Evolutionary conservation across 2,113 vertebrate species (phyloP).

Genomic region (Calyptomena viridis): DNA sequence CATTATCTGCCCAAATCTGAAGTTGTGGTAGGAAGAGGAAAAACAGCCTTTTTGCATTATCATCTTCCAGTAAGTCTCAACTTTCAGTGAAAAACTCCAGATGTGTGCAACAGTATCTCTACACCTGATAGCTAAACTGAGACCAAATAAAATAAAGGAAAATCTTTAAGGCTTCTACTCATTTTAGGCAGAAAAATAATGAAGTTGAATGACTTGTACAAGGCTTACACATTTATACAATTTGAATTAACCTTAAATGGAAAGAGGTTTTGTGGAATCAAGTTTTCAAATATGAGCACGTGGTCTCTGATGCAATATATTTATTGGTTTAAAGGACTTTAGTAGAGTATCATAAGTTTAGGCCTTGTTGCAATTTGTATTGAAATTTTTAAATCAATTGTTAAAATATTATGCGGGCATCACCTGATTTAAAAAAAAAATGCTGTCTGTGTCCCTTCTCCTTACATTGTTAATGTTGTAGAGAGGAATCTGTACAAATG

Average conservation of each 20-base stretch:
- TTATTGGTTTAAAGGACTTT: neutral
- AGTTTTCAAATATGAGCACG: neutral
- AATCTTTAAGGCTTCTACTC: neutral
- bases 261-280: neutral
- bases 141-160: neutral
- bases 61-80: neutral
- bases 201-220: neutral
- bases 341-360: neutral
- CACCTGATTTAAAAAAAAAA: neutral
- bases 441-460: neutral
- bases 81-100: slow-evolving; percentile 1
- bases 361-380: neutral
- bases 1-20: neutral
- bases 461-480: neutral
- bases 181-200: neutral
- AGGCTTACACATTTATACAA: neutral
- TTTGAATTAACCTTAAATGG: neutral
- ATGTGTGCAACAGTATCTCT: neutral
- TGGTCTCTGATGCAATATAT: neutral
- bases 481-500: neutral
- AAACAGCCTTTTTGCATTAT: slow-evolving; percentile 3
- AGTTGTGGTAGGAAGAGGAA: neutral
- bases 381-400: neutral
- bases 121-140: neutral
- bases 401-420: neutral